phyloP scores from a whole-genome alignment of 2,797 vertebrate genomes.

The Podarcis lilfordi region DNA sequence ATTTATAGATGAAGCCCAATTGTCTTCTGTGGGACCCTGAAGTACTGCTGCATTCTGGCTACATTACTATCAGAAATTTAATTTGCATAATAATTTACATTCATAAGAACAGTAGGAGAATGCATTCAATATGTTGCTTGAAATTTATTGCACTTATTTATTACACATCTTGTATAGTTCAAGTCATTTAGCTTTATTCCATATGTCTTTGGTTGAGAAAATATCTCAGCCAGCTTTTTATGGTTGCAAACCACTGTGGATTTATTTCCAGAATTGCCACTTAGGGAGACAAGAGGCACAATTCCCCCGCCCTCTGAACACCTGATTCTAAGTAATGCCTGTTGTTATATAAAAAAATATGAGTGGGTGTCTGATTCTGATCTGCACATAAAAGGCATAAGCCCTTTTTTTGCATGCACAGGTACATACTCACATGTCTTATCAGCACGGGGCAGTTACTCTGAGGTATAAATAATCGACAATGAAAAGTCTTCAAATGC shows the following conservation, averaged over 20 bases:
- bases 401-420: background rate
- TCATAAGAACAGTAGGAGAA: slow-evolving; percentile 4
- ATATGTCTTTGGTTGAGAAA: background rate
- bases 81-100: slow-evolving; percentile 19
- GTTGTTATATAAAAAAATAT: background rate
- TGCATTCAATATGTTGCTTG: background rate
- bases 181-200: slow-evolving; percentile 1
- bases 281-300: background rate
- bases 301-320: background rate
- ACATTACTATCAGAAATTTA: background rate
- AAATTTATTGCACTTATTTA: slow-evolving; percentile 19
- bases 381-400: background rate
- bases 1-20: background rate
- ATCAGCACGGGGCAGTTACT: background rate
- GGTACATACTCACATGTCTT: background rate
- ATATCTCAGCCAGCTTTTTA: background rate
- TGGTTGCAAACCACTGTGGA: background rate
- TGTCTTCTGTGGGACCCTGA: background rate
- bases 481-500: background rate
- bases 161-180: slow-evolving; percentile 1
- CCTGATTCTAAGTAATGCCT: background rate
- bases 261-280: background rate
- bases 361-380: background rate
- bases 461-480: background rate
- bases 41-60: background rate